A percentile compares a stretch with the other conserved stretches of the same genome.
Evolutionary conservation across 1,140 invertebrate species (phyloP).

Genomic region (Brachionus koreanus): DNA sequence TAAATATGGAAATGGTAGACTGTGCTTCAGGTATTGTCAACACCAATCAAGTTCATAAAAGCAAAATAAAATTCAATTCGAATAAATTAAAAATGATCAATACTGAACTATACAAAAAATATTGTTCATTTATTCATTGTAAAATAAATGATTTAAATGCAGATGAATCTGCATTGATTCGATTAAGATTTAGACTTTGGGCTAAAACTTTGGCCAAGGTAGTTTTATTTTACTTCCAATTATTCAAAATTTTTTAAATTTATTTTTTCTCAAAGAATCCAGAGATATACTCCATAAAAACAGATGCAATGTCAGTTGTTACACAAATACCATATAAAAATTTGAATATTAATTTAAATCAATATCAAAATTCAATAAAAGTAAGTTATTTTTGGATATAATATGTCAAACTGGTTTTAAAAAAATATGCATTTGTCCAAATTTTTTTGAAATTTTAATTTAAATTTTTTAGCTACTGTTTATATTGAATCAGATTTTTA

Average conservation of each 20-base stretch:
- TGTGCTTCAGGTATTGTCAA: neutral
- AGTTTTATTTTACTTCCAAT: neutral
- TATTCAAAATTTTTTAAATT: neutral
- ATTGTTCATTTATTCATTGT: constrained; percentile 8
- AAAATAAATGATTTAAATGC: neutral
- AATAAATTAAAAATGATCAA: constrained; percentile 21
- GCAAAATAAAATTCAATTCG: neutral
- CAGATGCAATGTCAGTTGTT: neutral
- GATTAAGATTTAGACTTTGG: constrained; percentile 10
- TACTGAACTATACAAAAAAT: neutral
- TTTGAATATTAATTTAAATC: constrained; percentile 16
- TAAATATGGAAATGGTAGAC: neutral
- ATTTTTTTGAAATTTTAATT: too few species aligned
- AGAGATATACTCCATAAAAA: constrained; percentile 15
- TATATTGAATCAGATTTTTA: too few species aligned
- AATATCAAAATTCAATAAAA: neutral
- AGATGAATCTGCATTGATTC: neutral
- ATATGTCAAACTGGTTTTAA: neutral
- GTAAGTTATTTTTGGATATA: neutral
- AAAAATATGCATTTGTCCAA: too few species aligned
- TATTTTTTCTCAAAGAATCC: constrained; percentile 2
- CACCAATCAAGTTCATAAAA: neutral
- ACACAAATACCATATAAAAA: constrained; percentile 16
- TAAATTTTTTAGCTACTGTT: too few species aligned
- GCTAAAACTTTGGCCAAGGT: neutral